phyloP scores from a whole-genome alignment of 2,797 vertebrate genomes.

The Sebastes aleutianus region DNA sequence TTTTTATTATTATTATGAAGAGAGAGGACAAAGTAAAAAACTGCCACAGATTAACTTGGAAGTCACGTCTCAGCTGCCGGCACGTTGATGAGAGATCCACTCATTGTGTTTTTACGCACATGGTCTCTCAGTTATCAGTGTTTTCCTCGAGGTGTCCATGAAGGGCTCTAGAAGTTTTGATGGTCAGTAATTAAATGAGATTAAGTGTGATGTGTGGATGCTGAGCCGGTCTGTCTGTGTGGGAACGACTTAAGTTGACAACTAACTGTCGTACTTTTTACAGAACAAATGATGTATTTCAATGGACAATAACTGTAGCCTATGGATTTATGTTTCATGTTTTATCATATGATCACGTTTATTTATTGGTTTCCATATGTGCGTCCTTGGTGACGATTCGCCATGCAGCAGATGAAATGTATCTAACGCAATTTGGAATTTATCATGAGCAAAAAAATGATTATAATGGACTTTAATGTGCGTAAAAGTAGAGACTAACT shows the following conservation, averaged over 20 bases:
- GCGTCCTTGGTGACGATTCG: neutral
- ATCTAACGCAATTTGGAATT: neutral
- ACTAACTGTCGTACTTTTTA: neutral
- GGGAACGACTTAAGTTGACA: neutral
- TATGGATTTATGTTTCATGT: neutral
- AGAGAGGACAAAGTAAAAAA: neutral
- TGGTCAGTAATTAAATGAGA: neutral
- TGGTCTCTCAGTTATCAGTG: neutral
- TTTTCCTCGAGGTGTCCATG: neutral
- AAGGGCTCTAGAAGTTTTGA: conserved; percentile 32
- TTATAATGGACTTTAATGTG: neutral
- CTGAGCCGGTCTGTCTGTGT: neutral
- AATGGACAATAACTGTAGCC: neutral
- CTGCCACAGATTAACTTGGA: conserved; percentile 11
- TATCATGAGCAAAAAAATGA: neutral
- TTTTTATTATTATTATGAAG: neutral
- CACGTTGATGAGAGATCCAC: neutral
- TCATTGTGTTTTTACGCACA: conserved; percentile 16
- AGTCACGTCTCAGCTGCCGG: conserved; percentile 29
- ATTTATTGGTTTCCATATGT: neutral
- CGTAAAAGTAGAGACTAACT: neutral
- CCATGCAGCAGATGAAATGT: neutral
- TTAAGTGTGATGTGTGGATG: neutral
- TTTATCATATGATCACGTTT: neutral
- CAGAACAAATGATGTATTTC: neutral